phyloP scores from a whole-genome alignment of 2,113 vertebrate genomes.

The Pseudopipra pipra region DNA sequence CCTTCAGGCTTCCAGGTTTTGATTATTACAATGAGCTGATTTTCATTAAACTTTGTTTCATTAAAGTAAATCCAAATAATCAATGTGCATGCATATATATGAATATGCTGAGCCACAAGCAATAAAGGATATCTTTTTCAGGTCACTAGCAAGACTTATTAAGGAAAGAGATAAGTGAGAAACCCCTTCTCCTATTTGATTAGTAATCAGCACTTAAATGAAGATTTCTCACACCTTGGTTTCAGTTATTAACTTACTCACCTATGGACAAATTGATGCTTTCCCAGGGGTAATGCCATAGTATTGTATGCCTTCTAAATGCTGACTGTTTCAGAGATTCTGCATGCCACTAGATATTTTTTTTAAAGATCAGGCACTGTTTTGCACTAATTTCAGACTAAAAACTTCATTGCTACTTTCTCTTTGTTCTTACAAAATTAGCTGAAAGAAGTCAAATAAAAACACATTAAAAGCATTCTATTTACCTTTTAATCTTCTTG shows the following conservation, averaged over 20 bases:
- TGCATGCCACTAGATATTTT: not conserved
- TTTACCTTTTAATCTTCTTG: constrained; percentile 19
- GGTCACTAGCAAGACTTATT: not conserved
- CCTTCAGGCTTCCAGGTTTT: constrained; percentile 22
- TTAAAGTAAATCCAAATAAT: not conserved
- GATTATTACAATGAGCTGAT: not conserved
- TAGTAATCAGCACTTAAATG: not conserved
- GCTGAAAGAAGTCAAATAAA: not conserved
- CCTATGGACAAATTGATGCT: not conserved
- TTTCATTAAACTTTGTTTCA: not conserved
- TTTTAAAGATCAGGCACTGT: not conserved
- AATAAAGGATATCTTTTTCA: not conserved
- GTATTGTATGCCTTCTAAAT: not conserved
- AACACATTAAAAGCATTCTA: not conserved
- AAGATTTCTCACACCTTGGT: not conserved
- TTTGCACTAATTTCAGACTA: not conserved
- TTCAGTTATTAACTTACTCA: not conserved
- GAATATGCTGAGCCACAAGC: not conserved
- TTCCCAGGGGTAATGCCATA: not conserved
- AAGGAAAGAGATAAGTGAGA: not conserved
- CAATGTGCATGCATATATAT: not conserved
- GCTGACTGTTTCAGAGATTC: not conserved
- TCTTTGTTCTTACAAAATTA: not conserved
- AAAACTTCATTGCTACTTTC: not conserved
- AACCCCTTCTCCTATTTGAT: not conserved